Evolutionary conservation across 1,140 invertebrate species (phyloP).

Genomic region (Caenorhabditis briggsae): DNA sequence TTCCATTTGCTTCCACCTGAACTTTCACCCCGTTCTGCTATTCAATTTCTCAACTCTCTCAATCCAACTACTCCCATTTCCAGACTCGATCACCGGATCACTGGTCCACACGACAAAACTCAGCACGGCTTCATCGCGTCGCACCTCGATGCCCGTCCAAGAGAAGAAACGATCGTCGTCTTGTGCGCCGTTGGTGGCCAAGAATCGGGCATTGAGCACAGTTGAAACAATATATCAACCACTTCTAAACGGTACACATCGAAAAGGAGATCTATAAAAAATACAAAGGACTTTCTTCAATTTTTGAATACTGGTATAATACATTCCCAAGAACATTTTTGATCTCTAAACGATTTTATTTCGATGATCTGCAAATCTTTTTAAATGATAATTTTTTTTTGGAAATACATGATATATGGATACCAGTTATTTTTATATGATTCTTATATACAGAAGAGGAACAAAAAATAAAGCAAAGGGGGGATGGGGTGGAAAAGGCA

Average conservation of each 20-base stretch:
- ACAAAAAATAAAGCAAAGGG: constrained; percentile 30
- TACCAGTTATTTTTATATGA: constrained; percentile 5
- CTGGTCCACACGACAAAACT: constrained; percentile 46
- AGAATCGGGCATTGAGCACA: constrained; percentile 20
- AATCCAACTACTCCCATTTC: neutral
- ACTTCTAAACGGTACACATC: constrained; percentile 16
- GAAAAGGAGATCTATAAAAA: constrained; percentile 34
- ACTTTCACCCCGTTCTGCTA: neutral
- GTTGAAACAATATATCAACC: constrained; percentile 42
- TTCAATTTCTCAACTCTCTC: neutral
- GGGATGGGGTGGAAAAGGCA: neutral
- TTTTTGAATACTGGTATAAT: neutral
- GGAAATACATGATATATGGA: constrained; percentile 9
- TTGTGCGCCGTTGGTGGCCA: constrained; percentile 8
- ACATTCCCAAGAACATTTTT: neutral
- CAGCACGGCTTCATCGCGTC: constrained; percentile 28
- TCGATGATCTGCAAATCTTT: neutral
- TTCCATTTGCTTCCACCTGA: neutral
- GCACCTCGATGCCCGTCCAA: constrained; percentile 35
- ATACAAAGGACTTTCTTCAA: neutral
- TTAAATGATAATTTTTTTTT: too few species aligned
- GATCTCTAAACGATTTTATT: neutral
- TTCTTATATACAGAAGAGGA: constrained; percentile 31
- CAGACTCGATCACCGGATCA: constrained; percentile 43
- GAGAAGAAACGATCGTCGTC: constrained; percentile 41